A percentile compares a stretch with the other conserved stretches of the same genome.
phyloP scores from a whole-genome alignment of 2,797 vertebrate species.

The Gallinago stenura region DNA sequence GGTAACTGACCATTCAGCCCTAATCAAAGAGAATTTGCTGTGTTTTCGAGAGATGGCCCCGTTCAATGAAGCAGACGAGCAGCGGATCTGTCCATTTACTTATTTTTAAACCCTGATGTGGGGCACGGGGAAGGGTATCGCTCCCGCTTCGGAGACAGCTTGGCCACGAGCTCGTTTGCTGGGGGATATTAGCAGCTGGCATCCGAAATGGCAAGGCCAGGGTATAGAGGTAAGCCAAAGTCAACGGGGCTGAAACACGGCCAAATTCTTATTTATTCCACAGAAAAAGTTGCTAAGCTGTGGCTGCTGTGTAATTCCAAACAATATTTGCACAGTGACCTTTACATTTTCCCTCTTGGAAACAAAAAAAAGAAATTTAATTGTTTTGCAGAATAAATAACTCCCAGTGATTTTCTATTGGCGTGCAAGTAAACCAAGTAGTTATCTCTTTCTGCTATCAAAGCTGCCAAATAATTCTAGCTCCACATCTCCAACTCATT shows the following conservation, averaged over 20 bases:
- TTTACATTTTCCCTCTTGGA: neutral
- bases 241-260: conserved; percentile 3
- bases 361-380: neutral
- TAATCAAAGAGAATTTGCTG: neutral
- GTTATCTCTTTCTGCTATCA: neutral
- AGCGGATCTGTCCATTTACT: neutral
- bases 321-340: conserved; percentile 7
- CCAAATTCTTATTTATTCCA: conserved; percentile 26
- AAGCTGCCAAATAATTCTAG: conserved; percentile 22
- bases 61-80: neutral
- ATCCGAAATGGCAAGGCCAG: neutral
- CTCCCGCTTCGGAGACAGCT: neutral
- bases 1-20: neutral
- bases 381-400: conserved; percentile 33
- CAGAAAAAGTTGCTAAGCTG: conserved; percentile 24
- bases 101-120: conserved; percentile 41
- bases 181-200: conserved; percentile 45
- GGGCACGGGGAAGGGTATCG: conserved; percentile 3
- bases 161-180: neutral
- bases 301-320: neutral
- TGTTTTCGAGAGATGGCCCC: neutral
- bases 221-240: conserved; percentile 12
- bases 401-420: neutral
- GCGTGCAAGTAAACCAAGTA: neutral
- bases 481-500: neutral